A percentile compares a stretch with the other conserved stretches of the same genome.
phyloP scores from a whole-genome alignment of 1,140 invertebrate genomes.

The Tetramorium alpestre region DNA sequence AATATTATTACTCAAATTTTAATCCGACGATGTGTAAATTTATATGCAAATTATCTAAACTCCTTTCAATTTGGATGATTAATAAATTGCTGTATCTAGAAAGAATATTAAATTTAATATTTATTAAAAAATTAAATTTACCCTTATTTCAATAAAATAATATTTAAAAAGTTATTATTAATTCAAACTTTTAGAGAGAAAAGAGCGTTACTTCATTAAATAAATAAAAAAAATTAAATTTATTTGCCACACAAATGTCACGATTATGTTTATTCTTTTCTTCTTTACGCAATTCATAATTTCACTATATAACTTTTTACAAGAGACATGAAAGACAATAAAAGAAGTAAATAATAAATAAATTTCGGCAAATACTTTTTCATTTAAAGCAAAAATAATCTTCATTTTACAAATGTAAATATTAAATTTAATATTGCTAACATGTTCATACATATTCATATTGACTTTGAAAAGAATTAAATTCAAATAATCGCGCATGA shows the following conservation, averaged over 20 bases:
- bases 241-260: neutral
- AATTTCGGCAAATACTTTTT: neutral
- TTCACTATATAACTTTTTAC: neutral
- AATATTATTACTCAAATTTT: neutral
- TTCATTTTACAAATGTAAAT: neutral
- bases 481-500: neutral
- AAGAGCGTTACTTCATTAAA: neutral
- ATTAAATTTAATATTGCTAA: slow-evolving; percentile 11
- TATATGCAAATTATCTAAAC: neutral
- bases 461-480: neutral
- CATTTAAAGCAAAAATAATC: neutral
- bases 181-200: neutral
- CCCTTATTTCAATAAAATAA: neutral
- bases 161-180: neutral
- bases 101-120: neutral
- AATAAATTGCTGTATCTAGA: neutral
- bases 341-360: neutral
- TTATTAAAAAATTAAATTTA: neutral
- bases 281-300: neutral
- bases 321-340: neutral
- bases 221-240: neutral
- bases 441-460: slow-evolving; percentile 3
- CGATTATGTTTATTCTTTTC: neutral
- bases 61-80: neutral
- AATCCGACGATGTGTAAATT: neutral